Evolutionary conservation across 2,797 vertebrate species (phyloP), one percentile per base, ranked within the genome.

Genomic region (Eospalax fontanierii): DNA sequence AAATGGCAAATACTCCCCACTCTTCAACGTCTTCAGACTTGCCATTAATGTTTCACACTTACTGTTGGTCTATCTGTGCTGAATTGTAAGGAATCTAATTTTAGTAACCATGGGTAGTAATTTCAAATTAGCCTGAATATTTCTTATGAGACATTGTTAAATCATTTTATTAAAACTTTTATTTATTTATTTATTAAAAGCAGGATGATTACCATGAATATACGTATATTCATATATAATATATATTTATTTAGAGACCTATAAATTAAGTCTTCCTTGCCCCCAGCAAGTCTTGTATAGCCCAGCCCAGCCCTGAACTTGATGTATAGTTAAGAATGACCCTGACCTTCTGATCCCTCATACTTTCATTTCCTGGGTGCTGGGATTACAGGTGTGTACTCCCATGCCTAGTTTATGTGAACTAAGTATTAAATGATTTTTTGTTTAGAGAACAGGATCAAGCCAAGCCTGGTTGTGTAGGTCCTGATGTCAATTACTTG

Each of bases 111-210:
- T 54, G 0, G 0, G 54, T 59, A 85, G 19, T 54, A 68, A 61
- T 68, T 93, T 54, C 85, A 54, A 85, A 90, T 50, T 81, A 75
- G 22, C n/a, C 70, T 87, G 82, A 79, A 87, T 50, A 21, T 71
- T 89, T 91, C 59, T 61, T 78, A 18, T 26, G 82, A 68, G 66
- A 43, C 38, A 79, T 10, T 68, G 24, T 78, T 86, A 87, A 89
- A 76, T 85, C 50, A 38, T 75, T 85, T 40, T 87, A 10, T 92
- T 95, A 75, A 74, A 91, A 61, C n/a, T n/a, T n/a, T n/a, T n/a
- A n/a, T n/a, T n/a, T n/a, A n/a, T n/a, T n/a, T n/a, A n/a, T n/a
- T n/a, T n/a, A n/a, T 18, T 71, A 63, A 86, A 90, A 92, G 28
- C 35, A 93, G 59, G 90, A 7, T 76, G n/a, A 59, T 90, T 92